These are phyloP conservation scores for Crypturellus tataupa DNA, from an alignment of 2,797 vertebrate species.

Conservation along the genomic window DNA sequence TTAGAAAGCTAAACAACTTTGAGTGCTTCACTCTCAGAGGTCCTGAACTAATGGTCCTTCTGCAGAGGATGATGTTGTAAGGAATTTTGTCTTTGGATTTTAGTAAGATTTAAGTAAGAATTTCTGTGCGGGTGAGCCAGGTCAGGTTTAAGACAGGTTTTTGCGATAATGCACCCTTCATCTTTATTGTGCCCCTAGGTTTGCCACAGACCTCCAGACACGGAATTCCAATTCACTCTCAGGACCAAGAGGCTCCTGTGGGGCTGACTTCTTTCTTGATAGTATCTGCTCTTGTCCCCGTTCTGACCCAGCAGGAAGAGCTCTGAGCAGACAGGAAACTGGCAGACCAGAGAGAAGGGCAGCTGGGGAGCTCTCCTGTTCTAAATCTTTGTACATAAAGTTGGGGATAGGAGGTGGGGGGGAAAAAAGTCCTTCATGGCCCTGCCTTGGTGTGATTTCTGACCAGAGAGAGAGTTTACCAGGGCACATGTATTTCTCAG, in stretches of 20 bases:
- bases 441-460: background rate
- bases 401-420: background rate
- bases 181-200: background rate
- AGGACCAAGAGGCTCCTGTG: background rate
- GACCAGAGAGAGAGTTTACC: too few species aligned
- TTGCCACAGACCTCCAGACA: background rate
- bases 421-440: background rate
- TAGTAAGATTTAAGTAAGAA: background rate
- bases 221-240: background rate
- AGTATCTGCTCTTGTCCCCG: background rate
- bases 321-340: background rate
- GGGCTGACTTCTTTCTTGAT: background rate
- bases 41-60: background rate
- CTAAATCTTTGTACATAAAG: background rate
- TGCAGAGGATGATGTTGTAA: background rate
- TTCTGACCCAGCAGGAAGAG: background rate
- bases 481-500: too few species aligned
- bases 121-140: background rate
- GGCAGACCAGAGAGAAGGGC: background rate
- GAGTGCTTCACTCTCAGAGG: background rate
- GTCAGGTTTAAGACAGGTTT: background rate
- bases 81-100: background rate
- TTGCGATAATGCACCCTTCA: background rate
- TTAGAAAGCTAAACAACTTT: background rate
- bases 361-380: accelerated